These are phyloP conservation scores for Oxygymnocypris stewartii DNA, from an alignment of 2,113 vertebrate genomes.

Conservation along the genomic window DNA sequence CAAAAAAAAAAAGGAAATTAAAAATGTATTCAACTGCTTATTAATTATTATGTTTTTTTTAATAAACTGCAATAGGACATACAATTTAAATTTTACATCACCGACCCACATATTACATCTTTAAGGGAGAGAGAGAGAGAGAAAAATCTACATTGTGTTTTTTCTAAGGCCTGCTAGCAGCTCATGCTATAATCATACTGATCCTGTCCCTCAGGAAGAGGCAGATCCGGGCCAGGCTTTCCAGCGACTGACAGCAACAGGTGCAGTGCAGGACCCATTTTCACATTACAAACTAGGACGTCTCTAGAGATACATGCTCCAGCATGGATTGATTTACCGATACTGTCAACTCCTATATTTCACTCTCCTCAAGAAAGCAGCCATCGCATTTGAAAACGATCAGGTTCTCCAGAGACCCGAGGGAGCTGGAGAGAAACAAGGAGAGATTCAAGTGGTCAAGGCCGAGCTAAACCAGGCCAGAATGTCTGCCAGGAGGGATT, in stretches of 20 bases:
- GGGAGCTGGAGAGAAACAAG: slow-evolving; percentile 9
- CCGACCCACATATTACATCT: not conserved
- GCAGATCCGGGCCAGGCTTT: not conserved
- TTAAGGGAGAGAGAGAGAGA: not conserved
- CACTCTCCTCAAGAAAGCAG: slow-evolving; percentile 18
- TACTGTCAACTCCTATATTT: slow-evolving; percentile 37
- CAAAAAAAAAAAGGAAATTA: no score
- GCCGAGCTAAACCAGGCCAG: slow-evolving; percentile 21
- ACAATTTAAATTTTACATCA: no score
- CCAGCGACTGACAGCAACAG: slow-evolving; percentile 4
- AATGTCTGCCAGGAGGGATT: slow-evolving; percentile 16
- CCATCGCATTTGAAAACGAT: slow-evolving; percentile 1
- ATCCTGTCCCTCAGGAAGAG: not conserved
- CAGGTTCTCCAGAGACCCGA: slow-evolving; percentile 7
- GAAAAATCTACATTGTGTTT: not conserved
- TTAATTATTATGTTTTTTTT: not conserved
- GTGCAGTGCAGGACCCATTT: not conserved
- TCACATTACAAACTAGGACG: not conserved
- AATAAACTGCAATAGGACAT: no score
- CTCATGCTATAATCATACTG: not conserved
- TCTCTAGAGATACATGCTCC: slow-evolving; percentile 27
- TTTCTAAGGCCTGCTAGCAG: not conserved
- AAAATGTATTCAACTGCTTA: no score
- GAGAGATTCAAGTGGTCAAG: slow-evolving; percentile 6
- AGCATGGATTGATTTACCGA: slow-evolving; percentile 24